Base-by-base conservation (phyloP, 2,888 invertebrate species). In the Sphinx pinastri region DNA sequence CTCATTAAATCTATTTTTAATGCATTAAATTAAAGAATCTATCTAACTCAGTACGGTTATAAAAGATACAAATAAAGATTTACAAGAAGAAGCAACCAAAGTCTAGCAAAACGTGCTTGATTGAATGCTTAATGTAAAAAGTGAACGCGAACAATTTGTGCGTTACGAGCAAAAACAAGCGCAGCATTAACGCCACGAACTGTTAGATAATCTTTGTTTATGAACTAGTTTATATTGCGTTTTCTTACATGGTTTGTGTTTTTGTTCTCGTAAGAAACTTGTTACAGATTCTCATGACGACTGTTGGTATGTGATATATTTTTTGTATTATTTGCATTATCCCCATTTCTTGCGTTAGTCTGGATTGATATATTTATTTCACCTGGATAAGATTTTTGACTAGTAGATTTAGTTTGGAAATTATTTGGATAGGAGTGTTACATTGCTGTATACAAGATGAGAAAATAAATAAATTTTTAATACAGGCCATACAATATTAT, bases 111-210 rank as follows among this genome's bases (percentile, higher is more conserved):
- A 59, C 59, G 71, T 68, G 70, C 69, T 69, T 71, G 71, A 72
- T 58, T 57, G 68, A 68, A 71, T 68, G 49, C 38, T 57, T 67
- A 25, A 68, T 72, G 51, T 68, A 49, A 59, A 70, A 70, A 69
- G 70, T 69, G 67, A 70, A 68, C 69, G 68, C 45, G 52, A 19
- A 57, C 55, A 57, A 71, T 68, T 68, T 72, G 69, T 57, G 69
- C 49, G 58, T 67, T 69, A 71, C 52, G 8, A 51, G n/a, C 68
- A 68, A 71, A 70, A 71, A 69, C n/a, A 59, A 69, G 47, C 69
- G 31, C 47, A 38, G 45, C 69, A 66, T 63, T 63, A 63, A 45
- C 69, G 54, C 49, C 60, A 60, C 52, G 54, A 60, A 68, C 38
- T 45, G 54, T 69, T 68, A 57, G 47, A 57, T 68, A 68, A 68